A percentile compares a stretch with the other conserved stretches of the same genome.
These are phyloP conservation scores for Heliconius hermathena DNA, from an alignment of 1,140 invertebrate genomes.

Conservation along the genomic window DNA sequence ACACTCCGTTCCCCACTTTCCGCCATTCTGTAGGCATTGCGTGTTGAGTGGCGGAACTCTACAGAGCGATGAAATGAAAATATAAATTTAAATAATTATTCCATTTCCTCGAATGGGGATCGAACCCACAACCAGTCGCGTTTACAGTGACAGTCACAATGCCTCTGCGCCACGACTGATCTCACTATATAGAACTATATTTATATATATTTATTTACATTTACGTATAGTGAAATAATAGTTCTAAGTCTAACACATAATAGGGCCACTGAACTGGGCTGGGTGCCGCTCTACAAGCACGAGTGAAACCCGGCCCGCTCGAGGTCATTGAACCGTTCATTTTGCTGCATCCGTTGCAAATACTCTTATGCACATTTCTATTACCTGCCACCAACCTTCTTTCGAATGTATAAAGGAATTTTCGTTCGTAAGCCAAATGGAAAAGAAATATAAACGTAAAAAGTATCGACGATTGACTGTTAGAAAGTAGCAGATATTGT, in stretches of 20 bases:
- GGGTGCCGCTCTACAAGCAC: constrained; percentile 66
- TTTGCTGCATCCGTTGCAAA: constrained; percentile 81
- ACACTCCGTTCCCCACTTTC: too few species aligned
- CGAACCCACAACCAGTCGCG: too few species aligned
- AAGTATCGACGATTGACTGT: constrained; percentile 62
- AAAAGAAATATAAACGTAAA: constrained; percentile 61
- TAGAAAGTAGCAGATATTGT: constrained; percentile 59
- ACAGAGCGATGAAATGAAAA: too few species aligned
- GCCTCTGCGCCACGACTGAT: too few species aligned
- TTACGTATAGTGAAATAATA: constrained; percentile 36
- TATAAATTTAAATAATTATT: too few species aligned
- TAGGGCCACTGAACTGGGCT: constrained; percentile 77
- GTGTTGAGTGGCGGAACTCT: too few species aligned
- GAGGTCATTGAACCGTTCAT: constrained; percentile 78
- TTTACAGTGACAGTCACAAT: too few species aligned
- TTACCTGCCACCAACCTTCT: constrained; percentile 71
- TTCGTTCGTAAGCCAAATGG: constrained; percentile 58
- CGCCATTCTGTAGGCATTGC: too few species aligned
- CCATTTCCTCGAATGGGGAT: too few species aligned
- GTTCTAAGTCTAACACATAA: constrained; percentile 55
- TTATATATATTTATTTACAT: constrained; percentile 28
- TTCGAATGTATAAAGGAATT: constrained; percentile 61
- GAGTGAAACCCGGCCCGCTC: constrained; percentile 75
- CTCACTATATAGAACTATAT: too few species aligned
- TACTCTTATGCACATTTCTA: constrained; percentile 72